Percentiles rank a stretch among this genome's conserved stretches.
These are phyloP conservation scores for Sternarchorhynchus goeldii DNA, from an alignment of 2,797 vertebrate species.

Conservation along the genomic window DNA sequence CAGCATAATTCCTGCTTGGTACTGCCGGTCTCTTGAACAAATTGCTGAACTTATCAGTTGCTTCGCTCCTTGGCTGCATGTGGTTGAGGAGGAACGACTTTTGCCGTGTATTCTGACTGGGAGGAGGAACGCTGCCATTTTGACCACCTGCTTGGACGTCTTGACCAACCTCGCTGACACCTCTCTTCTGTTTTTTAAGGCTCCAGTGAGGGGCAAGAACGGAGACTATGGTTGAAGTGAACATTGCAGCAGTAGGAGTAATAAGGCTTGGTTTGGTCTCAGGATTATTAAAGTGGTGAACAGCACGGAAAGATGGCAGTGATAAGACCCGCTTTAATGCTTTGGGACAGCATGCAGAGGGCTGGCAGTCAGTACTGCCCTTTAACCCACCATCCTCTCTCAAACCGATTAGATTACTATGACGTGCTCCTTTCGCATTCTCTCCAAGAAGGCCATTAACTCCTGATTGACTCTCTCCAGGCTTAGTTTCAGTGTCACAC, in stretches of 20 bases:
- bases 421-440: conserved; percentile 42
- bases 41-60: conserved; percentile 37
- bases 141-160: conserved; percentile 58
- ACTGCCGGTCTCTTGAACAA: conserved; percentile 52
- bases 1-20: conserved; percentile 58
- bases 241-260: conserved; percentile 61
- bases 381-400: conserved; percentile 34
- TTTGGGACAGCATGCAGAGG: conserved; percentile 24
- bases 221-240: conserved; percentile 74
- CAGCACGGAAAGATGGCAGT: conserved; percentile 22
- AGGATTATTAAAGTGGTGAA: conserved; percentile 12
- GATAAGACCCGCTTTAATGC: conserved; percentile 36
- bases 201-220: conserved; percentile 76
- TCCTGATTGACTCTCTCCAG: conserved; percentile 22
- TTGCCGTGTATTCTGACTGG: conserved; percentile 32
- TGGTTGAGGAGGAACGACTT: conserved; percentile 47
- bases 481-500: conserved; percentile 1
- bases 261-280: conserved; percentile 25
- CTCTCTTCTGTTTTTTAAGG: conserved; percentile 65
- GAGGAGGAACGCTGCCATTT: conserved; percentile 43
- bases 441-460: conserved; percentile 17
- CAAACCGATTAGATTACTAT: conserved; percentile 44
- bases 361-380: conserved; percentile 25
- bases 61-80: conserved; percentile 50
- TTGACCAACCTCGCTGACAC: conserved; percentile 36